A percentile compares a stretch with the other conserved stretches of the same genome.
Conservation (phyloP, 2,888 invertebrate species). For the Malachius bipustulatus region DNA sequence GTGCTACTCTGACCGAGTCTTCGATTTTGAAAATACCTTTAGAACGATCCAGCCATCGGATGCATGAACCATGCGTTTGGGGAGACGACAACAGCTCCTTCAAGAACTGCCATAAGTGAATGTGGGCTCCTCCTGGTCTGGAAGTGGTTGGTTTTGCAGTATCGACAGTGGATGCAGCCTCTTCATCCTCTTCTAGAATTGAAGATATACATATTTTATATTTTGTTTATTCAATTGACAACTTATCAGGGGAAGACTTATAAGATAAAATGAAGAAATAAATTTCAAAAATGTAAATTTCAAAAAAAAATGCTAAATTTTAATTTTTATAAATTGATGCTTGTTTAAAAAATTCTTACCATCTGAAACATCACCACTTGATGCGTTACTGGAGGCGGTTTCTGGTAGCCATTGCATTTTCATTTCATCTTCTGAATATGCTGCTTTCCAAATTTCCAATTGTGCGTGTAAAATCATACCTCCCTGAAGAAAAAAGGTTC, state of each 20-base stretch:
- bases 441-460: conserved; percentile 84
- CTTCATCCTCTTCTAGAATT: conserved; percentile 38
- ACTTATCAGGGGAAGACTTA: no score
- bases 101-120: conserved; percentile 97
- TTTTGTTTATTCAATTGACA: no score
- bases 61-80: conserved; percentile 82
- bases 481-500: conserved; percentile 43
- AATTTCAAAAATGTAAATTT: no score
- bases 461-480: conserved; percentile 79
- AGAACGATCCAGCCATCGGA: conserved; percentile 91
- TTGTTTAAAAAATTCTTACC: no score
- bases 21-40: conserved; percentile 98
- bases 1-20: conserved; percentile 94
- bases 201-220: background rate
- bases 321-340: no score
- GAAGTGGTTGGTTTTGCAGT: conserved; percentile 28
- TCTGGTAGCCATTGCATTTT: conserved; percentile 39
- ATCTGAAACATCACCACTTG: conserved; percentile 58
- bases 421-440: conserved; percentile 45
- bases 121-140: conserved; percentile 66
- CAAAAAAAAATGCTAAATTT: no score
- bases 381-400: conserved; percentile 35
- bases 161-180: conserved; percentile 27
- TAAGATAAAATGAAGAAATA: no score
- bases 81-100: conserved; percentile 88